A percentile compares a stretch with the other conserved stretches of the same genome.
Evolutionary conservation across 1,140 invertebrate genomes (phyloP).

Genomic region (Drosophila azteca): DNA sequence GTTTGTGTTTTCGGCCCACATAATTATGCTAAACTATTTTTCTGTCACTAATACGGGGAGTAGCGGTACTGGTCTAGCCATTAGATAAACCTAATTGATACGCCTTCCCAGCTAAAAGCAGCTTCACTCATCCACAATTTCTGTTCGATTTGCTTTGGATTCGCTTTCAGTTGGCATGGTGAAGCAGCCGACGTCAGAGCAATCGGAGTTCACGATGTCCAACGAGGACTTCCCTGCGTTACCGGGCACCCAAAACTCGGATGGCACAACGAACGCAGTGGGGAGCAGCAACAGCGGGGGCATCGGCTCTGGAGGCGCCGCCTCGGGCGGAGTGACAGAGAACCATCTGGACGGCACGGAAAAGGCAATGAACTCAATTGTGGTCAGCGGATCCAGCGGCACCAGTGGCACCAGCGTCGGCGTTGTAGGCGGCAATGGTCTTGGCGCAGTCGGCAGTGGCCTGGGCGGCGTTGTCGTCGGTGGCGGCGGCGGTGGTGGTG

Average conservation of each 20-base stretch:
- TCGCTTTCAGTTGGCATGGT: slow-evolving; percentile 94
- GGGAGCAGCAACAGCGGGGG: slow-evolving; percentile 53
- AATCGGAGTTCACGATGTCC: slow-evolving; percentile 98
- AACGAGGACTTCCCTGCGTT: slow-evolving; percentile 99
- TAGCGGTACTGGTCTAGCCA: slow-evolving; percentile 9
- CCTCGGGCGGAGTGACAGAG: slow-evolving; percentile 56
- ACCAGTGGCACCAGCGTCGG: slow-evolving; percentile 53
- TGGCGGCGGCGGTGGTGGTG: slow-evolving; percentile 42
- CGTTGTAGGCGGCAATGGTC: slow-evolving; percentile 71
- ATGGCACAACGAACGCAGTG: slow-evolving; percentile 85
- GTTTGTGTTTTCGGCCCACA: not conserved
- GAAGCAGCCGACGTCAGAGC: slow-evolving; percentile 95
- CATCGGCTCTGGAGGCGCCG: slow-evolving; percentile 29
- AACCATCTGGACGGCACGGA: slow-evolving; percentile 82
- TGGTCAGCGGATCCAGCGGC: slow-evolving; percentile 82
- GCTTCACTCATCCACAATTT: slow-evolving; percentile 38
- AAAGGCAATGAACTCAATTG: slow-evolving; percentile 83
- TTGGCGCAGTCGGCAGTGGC: slow-evolving; percentile 65
- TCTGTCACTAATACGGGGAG: slow-evolving; percentile 21
- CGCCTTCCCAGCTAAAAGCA: not conserved
- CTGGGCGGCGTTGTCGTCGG: slow-evolving; percentile 76
- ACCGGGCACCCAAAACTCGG: slow-evolving; percentile 87
- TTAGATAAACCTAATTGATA: not conserved
- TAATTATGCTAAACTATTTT: slow-evolving; percentile 35
- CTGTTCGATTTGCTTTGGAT: slow-evolving; percentile 1